phyloP scores from a whole-genome alignment of 1,140 invertebrate species.

The Drosophila willistoni region DNA sequence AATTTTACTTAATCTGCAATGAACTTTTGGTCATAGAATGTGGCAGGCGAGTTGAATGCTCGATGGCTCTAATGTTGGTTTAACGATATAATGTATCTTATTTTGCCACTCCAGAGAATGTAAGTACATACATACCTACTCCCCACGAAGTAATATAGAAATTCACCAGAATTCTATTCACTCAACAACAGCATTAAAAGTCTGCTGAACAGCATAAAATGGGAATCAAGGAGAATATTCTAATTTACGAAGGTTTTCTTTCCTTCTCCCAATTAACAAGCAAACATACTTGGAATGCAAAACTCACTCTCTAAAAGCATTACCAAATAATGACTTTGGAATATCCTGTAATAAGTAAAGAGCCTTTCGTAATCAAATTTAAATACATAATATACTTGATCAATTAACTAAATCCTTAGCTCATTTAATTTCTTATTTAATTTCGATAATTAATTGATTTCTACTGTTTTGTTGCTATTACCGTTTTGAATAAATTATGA shows the following conservation, averaged over 20 bases:
- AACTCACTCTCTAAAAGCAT: no score
- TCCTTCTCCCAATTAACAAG: not conserved
- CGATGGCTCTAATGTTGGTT: constrained; percentile 3
- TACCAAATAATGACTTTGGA: no score
- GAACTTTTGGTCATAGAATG: constrained; percentile 10
- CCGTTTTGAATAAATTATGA: no score
- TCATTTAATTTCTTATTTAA: no score
- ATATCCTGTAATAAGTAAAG: no score
- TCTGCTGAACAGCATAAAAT: not conserved
- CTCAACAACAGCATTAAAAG: not conserved
- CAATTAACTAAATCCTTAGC: no score
- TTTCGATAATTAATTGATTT: no score
- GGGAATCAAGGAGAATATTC: not conserved
- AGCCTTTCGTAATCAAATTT: no score
- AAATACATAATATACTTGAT: no score
- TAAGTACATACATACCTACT: not conserved
- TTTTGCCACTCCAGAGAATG: not conserved
- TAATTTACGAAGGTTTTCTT: not conserved
- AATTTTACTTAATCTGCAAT: constrained; percentile 57
- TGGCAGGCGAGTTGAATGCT: not conserved
- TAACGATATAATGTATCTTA: constrained; percentile 7
- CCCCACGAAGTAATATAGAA: not conserved
- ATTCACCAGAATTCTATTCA: constrained; percentile 11
- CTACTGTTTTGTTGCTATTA: no score
- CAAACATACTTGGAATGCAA: not conserved